Conservation (phyloP, 1,140 invertebrate species). For the Drosophila pectinifera region DNA sequence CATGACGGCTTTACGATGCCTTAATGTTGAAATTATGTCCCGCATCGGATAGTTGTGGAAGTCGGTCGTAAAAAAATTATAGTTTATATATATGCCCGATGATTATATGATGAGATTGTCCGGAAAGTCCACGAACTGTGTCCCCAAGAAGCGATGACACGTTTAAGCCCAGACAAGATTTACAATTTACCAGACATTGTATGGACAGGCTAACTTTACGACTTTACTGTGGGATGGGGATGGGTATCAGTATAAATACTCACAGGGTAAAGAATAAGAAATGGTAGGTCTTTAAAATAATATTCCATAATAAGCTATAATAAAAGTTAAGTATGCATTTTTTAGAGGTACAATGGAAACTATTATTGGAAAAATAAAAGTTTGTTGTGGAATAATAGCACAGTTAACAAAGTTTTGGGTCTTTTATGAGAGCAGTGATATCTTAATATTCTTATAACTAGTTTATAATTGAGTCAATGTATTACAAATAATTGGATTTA, state of each 20-base stretch:
- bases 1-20: constrained; percentile 75
- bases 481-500: too few relatives aligned
- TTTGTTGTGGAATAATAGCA: background rate
- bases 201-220: constrained; percentile 29
- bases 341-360: background rate
- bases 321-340: background rate
- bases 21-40: constrained; percentile 77
- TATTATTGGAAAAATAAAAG: background rate
- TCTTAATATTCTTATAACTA: too few relatives aligned
- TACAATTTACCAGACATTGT: constrained; percentile 46
- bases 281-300: constrained; percentile 1
- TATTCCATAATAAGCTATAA: background rate
- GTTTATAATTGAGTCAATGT: too few relatives aligned
- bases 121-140: constrained; percentile 4
- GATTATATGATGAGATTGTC: constrained; percentile 22
- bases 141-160: constrained; percentile 33
- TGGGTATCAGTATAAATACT: background rate
- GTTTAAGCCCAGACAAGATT: constrained; percentile 32
- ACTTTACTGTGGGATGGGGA: background rate
- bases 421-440: too few relatives aligned
- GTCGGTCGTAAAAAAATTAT: constrained; percentile 69
- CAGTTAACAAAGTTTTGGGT: too few relatives aligned
- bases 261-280: constrained; percentile 1
- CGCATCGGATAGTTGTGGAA: constrained; percentile 50
- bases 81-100: constrained; percentile 45